Evolutionary conservation across 2,113 vertebrate species (phyloP).

Genomic region (Pomatostomus ruficeps): DNA sequence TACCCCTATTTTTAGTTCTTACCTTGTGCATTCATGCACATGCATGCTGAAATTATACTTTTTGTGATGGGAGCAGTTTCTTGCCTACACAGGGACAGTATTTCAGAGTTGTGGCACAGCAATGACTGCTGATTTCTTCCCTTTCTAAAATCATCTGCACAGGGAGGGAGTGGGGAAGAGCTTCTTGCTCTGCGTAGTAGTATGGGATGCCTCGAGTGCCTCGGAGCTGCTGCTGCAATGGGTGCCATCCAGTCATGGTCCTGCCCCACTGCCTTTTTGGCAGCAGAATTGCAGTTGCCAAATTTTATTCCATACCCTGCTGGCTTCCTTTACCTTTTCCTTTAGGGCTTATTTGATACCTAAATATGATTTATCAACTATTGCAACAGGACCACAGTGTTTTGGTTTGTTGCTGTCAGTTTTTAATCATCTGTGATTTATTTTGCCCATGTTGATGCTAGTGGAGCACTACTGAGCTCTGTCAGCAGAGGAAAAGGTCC

Average conservation of each 20-base stretch:
- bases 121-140: background rate
- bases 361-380: background rate
- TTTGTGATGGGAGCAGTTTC: background rate
- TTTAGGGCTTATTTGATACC: background rate
- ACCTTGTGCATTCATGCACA: conserved; percentile 41
- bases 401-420: background rate
- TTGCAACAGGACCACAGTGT: background rate
- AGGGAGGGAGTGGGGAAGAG: background rate
- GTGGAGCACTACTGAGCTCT: background rate
- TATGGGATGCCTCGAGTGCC: background rate
- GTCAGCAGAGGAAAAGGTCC: background rate
- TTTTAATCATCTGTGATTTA: background rate
- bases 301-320: background rate
- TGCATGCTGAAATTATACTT: background rate
- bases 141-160: background rate
- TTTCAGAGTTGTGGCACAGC: background rate
- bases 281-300: background rate
- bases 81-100: background rate
- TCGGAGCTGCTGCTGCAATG: background rate
- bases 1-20: conserved; percentile 49
- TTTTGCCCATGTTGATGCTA: background rate
- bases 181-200: background rate
- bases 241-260: fast-evolving
- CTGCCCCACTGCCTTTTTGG: background rate
- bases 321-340: background rate